Percentiles rank a stretch among this genome's conserved stretches.
phyloP scores from a whole-genome alignment of 1,140 invertebrate genomes.

The Alviniconcha marisindica region DNA sequence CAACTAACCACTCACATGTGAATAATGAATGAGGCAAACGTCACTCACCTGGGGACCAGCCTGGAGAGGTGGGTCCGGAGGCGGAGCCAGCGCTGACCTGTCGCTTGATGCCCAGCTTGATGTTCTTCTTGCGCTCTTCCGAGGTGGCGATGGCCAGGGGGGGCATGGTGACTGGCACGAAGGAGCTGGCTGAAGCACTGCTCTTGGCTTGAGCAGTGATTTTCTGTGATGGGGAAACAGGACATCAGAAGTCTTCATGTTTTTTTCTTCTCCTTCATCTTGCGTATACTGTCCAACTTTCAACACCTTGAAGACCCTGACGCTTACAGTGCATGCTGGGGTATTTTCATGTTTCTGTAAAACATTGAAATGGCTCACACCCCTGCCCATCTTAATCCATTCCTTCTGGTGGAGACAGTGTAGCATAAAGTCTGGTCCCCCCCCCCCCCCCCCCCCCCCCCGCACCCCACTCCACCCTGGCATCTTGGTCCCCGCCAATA shows the following conservation, averaged over 20 bases:
- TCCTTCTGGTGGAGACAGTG: no score
- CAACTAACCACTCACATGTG: neutral
- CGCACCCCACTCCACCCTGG: neutral
- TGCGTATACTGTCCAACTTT: no score
- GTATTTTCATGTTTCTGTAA: no score
- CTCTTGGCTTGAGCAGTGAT: constrained; percentile 35
- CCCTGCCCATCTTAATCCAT: no score
- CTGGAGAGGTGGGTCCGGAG: constrained; percentile 32
- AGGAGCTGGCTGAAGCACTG: constrained; percentile 28
- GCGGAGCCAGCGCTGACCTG: constrained; percentile 22
- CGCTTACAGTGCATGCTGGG: no score
- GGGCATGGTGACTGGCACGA: constrained; percentile 32
- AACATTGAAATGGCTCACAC: no score
- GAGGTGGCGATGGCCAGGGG: constrained; percentile 31
- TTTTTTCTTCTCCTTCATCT: no score
- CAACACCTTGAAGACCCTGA: no score
- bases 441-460: neutral
- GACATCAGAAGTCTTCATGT: no score
- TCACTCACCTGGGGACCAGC: constrained; percentile 28
- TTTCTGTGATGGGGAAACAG: neutral
- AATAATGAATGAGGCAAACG: no score
- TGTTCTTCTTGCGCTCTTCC: constrained; percentile 29
- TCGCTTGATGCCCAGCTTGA: constrained; percentile 15
- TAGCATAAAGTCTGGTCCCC: no score
- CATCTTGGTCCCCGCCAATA: neutral